A percentile compares a stretch with the other conserved stretches of the same genome.
phyloP scores from a whole-genome alignment of 2,113 vertebrate species.

The Tylochromis polylepis region DNA sequence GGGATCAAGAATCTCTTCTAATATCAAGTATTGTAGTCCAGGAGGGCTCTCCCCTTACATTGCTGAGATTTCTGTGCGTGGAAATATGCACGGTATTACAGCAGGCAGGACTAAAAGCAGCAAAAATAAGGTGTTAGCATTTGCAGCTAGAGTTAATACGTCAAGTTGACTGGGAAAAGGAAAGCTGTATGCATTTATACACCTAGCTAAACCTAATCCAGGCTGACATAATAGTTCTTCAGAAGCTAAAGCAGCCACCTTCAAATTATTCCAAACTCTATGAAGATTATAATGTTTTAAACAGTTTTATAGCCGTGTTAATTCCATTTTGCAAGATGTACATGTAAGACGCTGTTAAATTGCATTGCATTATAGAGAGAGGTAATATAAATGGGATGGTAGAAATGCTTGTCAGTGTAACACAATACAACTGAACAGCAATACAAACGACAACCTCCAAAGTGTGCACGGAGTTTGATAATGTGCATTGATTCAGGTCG shows the following conservation, averaged over 20 bases:
- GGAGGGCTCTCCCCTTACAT: not conserved
- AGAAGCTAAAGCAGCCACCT: not conserved
- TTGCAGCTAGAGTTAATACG: not conserved
- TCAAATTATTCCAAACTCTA: not conserved
- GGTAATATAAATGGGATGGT: not conserved
- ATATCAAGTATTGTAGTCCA: not conserved
- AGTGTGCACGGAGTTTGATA: not conserved
- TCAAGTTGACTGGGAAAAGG: not conserved
- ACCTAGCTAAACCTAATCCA: not conserved
- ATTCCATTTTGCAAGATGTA: not conserved
- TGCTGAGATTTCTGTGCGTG: not conserved
- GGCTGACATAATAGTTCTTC: not conserved
- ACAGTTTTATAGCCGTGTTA: not conserved
- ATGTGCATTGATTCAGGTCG: not conserved
- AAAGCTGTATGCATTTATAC: not conserved
- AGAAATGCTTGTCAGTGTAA: not conserved
- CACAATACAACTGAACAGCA: not conserved
- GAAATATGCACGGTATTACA: not conserved
- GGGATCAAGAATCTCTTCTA: not conserved
- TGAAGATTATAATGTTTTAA: not conserved
- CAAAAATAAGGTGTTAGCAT: not conserved
- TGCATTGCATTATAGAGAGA: not conserved
- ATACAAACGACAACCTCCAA: not conserved
- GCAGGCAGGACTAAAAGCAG: not conserved
- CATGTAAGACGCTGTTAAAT: not conserved